Base-by-base conservation (phyloP, 2,113 vertebrate species). In the Ascaphus truei region DNA sequence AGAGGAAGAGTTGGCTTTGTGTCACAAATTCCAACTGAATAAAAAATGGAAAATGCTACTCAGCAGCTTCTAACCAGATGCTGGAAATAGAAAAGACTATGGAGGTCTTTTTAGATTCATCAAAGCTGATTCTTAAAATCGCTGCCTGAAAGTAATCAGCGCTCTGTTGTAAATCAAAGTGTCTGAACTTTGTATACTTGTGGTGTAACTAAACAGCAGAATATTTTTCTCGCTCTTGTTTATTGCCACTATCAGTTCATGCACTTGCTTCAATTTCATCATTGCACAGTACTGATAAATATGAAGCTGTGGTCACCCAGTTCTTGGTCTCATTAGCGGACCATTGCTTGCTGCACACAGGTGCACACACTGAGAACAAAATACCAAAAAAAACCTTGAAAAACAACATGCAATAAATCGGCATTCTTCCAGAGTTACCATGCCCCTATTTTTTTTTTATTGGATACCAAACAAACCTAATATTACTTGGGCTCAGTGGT, bases 201-300 rank as follows among this genome's bases (percentile, higher is more conserved):
- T 50, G 34, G 66, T 50, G 66, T 60, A 60, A 60, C 31, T 37
- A 31, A 69, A 60, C 45, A 26, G 9, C 56, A 39, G 66, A 51
- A 71, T 30, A 71, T 61, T 71, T 69, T 37, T 71, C 67, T 41
- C 61, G 45, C 33, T 71, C 57, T 71, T 71, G 67, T 71, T 71
- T 61, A 71, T 71, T 31, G 67, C 67, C 67, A 61, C 45, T 51
- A 16, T 43, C 60, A 60, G 53, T 69, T 69, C 59, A 69, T 52
- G 45, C 56, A 52, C 26, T 71, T 52, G 56, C 50, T 71, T 60
- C 30, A 31, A 30, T 71, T 52, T 52, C 43, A 41, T 71, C 67
- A 71, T 52, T 71, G 31, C 57, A 23, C 36, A 23, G 45, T 23
- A 13, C 56, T 71, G 67, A 71, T 71, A 61, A 71, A 52, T 61